Evolutionary conservation across 2,113 vertebrate genomes (phyloP), one percentile per base, ranked within the genome.

Genomic region (Motacilla alba): DNA sequence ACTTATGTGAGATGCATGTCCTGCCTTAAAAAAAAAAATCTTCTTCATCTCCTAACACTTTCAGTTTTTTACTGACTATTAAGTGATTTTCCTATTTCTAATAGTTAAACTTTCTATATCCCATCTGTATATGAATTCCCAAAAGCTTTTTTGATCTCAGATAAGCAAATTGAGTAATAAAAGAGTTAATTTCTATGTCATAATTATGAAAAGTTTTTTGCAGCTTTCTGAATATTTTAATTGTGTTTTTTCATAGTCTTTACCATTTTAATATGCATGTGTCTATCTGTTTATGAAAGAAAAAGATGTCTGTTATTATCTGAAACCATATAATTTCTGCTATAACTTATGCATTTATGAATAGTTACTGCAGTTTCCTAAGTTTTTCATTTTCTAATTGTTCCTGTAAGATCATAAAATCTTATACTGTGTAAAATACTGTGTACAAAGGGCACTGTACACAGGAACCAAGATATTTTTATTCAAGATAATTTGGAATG

Each of bases 381-480:
- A 8, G 3, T 47, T 88, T 15, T 17, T 22, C 0, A 1, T 3
- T 39, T 70, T 79, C 31, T 1, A 15, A 35, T 72, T 59, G 8
- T 46, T 37, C 13, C 7, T 37, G 2, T 33, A 59, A 53, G 13
- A 63, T 7, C 58, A 22, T 41, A 18, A 68, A 52, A 20, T 62
- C 19, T 50, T 46, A 24, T 14, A n/a, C 41, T 8, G 2, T 15
- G 52, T 16, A 47, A 88, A 89, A 28, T 43, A 50, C 6, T 23
- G 16, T 27, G 4, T 21, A 30, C 18, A 74, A 90, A 81, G 4
- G 39, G 1, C 9, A 46, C 4, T 10, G 27, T 50, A 30, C 4
- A 17, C 23, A 5, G 35, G 77, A 87, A 12, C 2, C 10, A 43
- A 92, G 10, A 19, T 46, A 47, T 58, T 72, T 72, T 68, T 75